Evolutionary conservation across 2,113 vertebrate species (phyloP).

Genomic region (Tragelaphus strepsiceros): DNA sequence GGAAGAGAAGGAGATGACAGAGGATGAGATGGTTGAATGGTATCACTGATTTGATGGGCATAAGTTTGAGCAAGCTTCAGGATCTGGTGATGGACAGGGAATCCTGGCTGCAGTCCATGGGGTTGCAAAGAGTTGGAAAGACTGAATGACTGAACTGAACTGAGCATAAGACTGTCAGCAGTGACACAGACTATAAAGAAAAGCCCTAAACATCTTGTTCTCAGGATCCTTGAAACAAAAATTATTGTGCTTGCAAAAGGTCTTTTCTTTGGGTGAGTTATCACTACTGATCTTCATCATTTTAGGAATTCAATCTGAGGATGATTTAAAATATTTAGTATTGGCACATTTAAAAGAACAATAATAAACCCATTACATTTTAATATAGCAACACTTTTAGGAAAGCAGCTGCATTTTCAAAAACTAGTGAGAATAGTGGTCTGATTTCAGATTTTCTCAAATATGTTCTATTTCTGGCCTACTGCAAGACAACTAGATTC

Average conservation of each 20-base stretch:
- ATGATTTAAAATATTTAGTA: background rate
- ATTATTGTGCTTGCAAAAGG: background rate
- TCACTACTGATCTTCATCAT: background rate
- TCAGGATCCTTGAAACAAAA: background rate
- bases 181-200: background rate
- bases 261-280: background rate
- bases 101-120: background rate
- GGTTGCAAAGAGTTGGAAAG: accelerated
- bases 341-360: background rate
- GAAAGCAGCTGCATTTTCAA: background rate
- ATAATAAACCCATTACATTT: background rate
- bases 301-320: background rate
- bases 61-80: background rate
- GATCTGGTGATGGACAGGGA: background rate
- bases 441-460: background rate
- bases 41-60: background rate
- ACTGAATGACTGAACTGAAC: background rate
- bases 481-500: background rate
- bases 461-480: background rate
- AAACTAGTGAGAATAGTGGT: background rate
- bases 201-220: background rate
- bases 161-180: background rate
- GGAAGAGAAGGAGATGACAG: background rate
- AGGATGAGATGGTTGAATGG: background rate
- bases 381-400: background rate